Evolutionary conservation across 2,888 invertebrate genomes (phyloP), one percentile per base, ranked within the genome.

Genomic region (Lordiphosa fenestrarum): DNA sequence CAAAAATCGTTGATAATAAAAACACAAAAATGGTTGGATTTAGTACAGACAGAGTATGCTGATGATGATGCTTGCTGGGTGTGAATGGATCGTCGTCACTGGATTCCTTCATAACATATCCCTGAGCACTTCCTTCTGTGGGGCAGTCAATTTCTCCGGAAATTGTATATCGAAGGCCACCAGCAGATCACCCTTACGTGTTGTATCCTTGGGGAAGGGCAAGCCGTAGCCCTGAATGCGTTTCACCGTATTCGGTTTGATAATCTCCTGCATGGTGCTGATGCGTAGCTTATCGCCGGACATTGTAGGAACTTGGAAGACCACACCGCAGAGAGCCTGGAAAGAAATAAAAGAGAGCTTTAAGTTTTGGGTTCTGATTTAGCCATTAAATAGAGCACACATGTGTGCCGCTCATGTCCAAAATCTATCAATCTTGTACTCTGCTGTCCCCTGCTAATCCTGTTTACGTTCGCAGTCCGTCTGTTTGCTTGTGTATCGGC

Each of bases 121-220:
- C 88, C 93, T 93, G 57, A 98, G 91, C 89, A 97, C 95, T 90
- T 98, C 97, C 91, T 95, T 98, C 57, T 94, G 94, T 85, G 94
- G 93, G 86, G 94, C 92, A 74, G 94, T 92, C 75, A 98, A 90
- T 71, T 93, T 92, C 53, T 96, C 96, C 0, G 98, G 98, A 91
- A 98, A 99, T 89, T 94, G 95, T 88, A 99, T 97, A 91, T 98
- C 98, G 89, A 99, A 99, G 65, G 95, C 95, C 37, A 99, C 95
- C 60, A 99, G 91, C 12, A 99, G 91, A 90, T 98, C 98, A 62
- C 98, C 98, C 90, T 95, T 94, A 85, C 95, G 92, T 35, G 94
- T 93, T 4, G 96, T 95, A 87, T 98, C 98, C 91, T 98, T 98
- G 6, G 98, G 97, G 89, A 95, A 93, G 6, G 98, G 98, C 70